A percentile compares a stretch with the other conserved stretches of the same genome.
Evolutionary conservation across 2,888 invertebrate genomes (phyloP).

Genomic region (Lasioglossum figueresi): DNA sequence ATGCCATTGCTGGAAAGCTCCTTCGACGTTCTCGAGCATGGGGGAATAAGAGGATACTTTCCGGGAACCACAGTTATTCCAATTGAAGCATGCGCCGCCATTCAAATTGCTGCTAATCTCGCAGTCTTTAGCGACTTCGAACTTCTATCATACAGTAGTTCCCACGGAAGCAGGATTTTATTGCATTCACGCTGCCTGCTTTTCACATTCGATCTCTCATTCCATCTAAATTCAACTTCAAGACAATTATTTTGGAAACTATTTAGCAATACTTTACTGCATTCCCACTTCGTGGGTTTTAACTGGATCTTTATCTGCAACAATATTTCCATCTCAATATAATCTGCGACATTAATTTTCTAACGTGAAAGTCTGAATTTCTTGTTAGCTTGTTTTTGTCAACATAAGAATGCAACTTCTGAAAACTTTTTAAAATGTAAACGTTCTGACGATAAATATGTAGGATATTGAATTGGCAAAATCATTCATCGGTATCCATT

Average conservation of each 20-base stretch:
- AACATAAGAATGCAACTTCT: not conserved
- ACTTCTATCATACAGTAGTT: not conserved
- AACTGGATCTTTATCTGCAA: not conserved
- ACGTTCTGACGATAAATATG: not conserved
- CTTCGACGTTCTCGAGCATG: slow-evolving; percentile 59
- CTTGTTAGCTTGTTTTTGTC: not conserved
- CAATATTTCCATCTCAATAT: not conserved
- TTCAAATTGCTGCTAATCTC: slow-evolving; percentile 50
- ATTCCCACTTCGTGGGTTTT: too few species aligned
- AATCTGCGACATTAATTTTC: not conserved
- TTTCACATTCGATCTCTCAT: not conserved
- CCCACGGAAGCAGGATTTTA: not conserved
- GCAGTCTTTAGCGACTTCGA: not conserved
- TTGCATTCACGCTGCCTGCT: not conserved
- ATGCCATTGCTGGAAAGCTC: slow-evolving; percentile 61
- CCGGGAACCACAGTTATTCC: slow-evolving; percentile 37
- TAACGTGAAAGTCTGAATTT: not conserved
- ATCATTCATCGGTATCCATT: not conserved
- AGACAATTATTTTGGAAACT: not conserved
- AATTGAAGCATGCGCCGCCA: slow-evolving; percentile 15
- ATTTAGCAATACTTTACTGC: not conserved
- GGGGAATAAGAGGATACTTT: slow-evolving; percentile 53
- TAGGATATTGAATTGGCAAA: not conserved
- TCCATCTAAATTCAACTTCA: not conserved
- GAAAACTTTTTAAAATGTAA: not conserved